These are phyloP conservation scores for Campoplex nolae DNA, from an alignment of 2,888 invertebrate genomes.

Conservation along the genomic window DNA sequence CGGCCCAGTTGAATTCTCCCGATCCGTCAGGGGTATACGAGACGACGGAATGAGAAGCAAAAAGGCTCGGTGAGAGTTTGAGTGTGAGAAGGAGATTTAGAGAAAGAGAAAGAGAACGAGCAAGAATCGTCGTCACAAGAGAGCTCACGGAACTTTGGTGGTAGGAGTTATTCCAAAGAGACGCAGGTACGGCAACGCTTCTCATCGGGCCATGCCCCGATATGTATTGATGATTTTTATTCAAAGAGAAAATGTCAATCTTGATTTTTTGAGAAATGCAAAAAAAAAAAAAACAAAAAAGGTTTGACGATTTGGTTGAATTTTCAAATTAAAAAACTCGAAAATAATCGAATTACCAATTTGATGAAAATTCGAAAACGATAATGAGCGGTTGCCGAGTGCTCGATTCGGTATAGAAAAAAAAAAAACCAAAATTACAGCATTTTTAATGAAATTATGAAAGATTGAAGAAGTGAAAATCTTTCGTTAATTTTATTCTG, in stretches of 20 bases:
- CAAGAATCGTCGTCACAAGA: slow-evolving; percentile 45
- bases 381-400: too few species aligned
- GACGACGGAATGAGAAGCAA: slow-evolving; percentile 32
- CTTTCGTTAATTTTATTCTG: too few species aligned
- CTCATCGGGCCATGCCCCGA: slow-evolving; percentile 50
- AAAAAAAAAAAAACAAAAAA: too few species aligned
- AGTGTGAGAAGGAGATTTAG: neutral
- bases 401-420: too few species aligned
- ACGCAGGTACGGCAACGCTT: slow-evolving; percentile 75
- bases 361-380: too few species aligned
- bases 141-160: slow-evolving; percentile 67
- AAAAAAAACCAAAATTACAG: too few species aligned
- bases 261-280: too few species aligned
- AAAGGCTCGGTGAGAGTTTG: neutral
- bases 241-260: neutral
- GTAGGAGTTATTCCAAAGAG: slow-evolving; percentile 76
- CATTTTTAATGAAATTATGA: too few species aligned
- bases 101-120: slow-evolving; percentile 1
- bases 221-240: neutral
- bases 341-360: too few species aligned
- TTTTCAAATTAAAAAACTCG: too few species aligned
- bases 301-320: too few species aligned
- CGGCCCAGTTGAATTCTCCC: slow-evolving; percentile 79
- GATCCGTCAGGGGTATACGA: slow-evolving; percentile 60
- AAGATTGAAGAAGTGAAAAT: too few species aligned